Base-by-base conservation (phyloP, 2,113 vertebrate species). In the Poeciliopsis retropinna region DNA sequence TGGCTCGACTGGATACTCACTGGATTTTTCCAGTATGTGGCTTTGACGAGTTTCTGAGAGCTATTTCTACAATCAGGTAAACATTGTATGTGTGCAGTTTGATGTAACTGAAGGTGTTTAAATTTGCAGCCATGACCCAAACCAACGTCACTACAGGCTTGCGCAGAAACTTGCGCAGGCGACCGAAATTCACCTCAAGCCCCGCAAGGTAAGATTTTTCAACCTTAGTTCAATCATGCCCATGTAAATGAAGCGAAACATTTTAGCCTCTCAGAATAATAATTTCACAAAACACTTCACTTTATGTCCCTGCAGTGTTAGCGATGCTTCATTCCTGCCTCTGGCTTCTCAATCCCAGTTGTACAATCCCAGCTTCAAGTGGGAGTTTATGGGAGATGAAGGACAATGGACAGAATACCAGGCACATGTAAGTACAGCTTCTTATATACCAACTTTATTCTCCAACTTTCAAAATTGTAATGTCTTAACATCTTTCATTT, bases 381-480 rank as follows among this genome's bases (percentile, higher is more conserved):
- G 92, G 92, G 89, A 94, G 79, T 93, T 91, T 57, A 85, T 89
- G 84, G 93, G 57, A 31, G 80, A 90, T 0, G 72, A 89, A 62
- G 91, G 89, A 3, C 22, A 70, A 13, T 94, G 93, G 93, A 85
- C 44, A 9, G 90, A 93, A 69, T 94, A 92, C 62, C 74, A 91
- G 67, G 82, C 87, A 70, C 64, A 84, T 51, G 93, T 94, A 69
- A 88, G 91, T 82, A 54, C 37, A 30, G 13, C 15, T 17, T 47
- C 19, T n/a, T 7, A 57, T 22, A 9, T 9, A 57, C 7, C 7
- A n/a, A 57, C 19, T 54, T 54, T 54, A 54, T 14, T 54, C 17
- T 25, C 19, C 6, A 44, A 17, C 15, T 47, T 47, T 19, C 17
- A 47, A 47, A 7, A 47, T 17, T 47, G 17, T 47, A 5, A 47